A percentile compares a stretch with the other conserved stretches of the same genome.
These are phyloP conservation scores for Pheucticus melanocephalus DNA, from an alignment of 2,113 vertebrate genomes.

Conservation along the genomic window DNA sequence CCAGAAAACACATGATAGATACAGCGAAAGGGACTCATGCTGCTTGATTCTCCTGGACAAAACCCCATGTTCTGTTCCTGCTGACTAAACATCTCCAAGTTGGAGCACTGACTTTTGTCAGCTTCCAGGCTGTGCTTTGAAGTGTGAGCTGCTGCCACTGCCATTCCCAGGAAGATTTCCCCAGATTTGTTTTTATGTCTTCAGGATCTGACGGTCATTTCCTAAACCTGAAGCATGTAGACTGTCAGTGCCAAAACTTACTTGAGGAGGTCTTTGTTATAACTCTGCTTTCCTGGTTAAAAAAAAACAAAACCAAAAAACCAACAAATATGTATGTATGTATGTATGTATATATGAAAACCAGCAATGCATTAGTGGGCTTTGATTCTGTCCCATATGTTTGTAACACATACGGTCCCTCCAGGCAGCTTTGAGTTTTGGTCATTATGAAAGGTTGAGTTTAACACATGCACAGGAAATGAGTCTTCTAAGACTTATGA, in stretches of 20 bases:
- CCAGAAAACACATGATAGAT: neutral
- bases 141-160: too few species aligned
- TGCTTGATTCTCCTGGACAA: neutral
- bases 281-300: neutral
- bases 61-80: fast-evolving
- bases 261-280: neutral
- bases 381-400: neutral
- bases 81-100: neutral
- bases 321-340: too few species aligned
- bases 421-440: neutral
- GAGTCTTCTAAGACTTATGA: neutral
- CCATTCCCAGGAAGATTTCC: neutral
- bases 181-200: neutral
- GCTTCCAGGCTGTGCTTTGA: neutral
- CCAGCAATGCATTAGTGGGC: fast-evolving
- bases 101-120: neutral
- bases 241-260: neutral
- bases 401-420: fast-evolving
- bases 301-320: too few species aligned
- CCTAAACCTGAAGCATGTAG: neutral
- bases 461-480: neutral
- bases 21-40: fast-evolving
- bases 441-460: neutral
- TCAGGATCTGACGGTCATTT: neutral
- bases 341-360: neutral